phyloP scores from a whole-genome alignment of 2,113 vertebrate species.

The Esox niger region DNA sequence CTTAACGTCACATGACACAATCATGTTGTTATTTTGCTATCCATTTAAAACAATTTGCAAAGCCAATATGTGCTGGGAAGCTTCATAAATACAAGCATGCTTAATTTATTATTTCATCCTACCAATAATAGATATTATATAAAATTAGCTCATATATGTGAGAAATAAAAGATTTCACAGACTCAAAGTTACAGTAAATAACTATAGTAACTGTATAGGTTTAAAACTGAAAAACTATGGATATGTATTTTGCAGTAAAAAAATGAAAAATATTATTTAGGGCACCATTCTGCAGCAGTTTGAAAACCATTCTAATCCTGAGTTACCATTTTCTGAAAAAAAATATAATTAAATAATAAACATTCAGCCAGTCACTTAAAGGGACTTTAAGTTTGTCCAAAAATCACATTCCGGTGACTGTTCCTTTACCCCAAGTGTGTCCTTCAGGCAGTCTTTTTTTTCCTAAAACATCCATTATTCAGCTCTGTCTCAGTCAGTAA shows the following conservation, averaged over 20 bases:
- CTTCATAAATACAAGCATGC: constrained; percentile 86
- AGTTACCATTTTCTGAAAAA: constrained; percentile 66
- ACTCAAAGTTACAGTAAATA: constrained; percentile 3
- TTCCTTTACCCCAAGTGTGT: too few relatives aligned
- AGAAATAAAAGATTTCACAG: constrained; percentile 36
- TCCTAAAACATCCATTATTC: too few relatives aligned
- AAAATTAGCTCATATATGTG: constrained; percentile 46
- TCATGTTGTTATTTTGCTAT: constrained; percentile 57
- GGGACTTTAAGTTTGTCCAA: too few relatives aligned
- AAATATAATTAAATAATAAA: too few relatives aligned
- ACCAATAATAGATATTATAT: constrained; percentile 47
- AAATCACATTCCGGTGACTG: too few relatives aligned
- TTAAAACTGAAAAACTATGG: constrained; percentile 18
- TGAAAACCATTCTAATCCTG: constrained; percentile 66
- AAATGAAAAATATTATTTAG: constrained; percentile 30
- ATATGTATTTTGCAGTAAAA: constrained; percentile 11
- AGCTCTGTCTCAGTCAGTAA: too few relatives aligned
- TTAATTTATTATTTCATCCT: constrained; percentile 48
- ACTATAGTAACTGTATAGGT: constrained; percentile 30
- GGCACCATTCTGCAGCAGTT: constrained; percentile 48
- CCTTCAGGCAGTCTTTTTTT: too few relatives aligned
- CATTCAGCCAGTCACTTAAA: constrained; percentile 30
- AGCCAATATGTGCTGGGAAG: constrained; percentile 73
- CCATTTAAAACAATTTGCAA: constrained; percentile 57
- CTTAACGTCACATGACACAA: constrained; percentile 70